Evolutionary conservation across 2,888 invertebrate genomes (phyloP).

Genomic region (Amorpha juglandis): DNA sequence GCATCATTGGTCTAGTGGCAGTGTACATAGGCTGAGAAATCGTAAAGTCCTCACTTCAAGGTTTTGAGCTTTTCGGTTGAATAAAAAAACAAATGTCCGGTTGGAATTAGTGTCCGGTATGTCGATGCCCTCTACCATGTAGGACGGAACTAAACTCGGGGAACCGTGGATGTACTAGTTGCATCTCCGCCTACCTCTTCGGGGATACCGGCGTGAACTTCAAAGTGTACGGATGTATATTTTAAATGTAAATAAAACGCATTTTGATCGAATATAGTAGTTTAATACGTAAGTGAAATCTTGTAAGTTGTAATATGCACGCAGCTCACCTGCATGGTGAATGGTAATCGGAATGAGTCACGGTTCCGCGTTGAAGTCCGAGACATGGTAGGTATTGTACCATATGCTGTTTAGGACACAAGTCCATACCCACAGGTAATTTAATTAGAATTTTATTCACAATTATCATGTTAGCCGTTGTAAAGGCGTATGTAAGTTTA

Average conservation of each 20-base stretch:
- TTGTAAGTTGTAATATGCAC: neutral
- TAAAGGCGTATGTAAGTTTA: neutral
- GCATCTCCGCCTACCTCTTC: too few relatives aligned
- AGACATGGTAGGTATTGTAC: conserved; percentile 10
- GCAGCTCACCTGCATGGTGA: neutral
- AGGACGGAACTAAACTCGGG: too few relatives aligned
- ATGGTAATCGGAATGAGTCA: conserved; percentile 21
- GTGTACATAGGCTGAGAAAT: too few relatives aligned
- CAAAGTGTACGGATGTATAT: too few relatives aligned
- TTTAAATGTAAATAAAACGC: neutral
- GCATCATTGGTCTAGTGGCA: too few relatives aligned
- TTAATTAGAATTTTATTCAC: neutral
- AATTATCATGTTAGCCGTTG: neutral
- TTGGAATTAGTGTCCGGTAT: too few relatives aligned
- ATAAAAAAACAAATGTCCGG: too few relatives aligned
- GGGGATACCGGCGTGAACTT: too few relatives aligned
- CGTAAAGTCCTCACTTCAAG: too few relatives aligned
- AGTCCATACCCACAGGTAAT: neutral
- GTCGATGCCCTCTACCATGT: too few relatives aligned
- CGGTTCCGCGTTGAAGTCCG: conserved; percentile 18
- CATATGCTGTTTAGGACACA: neutral
- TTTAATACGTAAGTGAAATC: conserved; percentile 5
- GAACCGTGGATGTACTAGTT: too few relatives aligned
- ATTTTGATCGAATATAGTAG: neutral
- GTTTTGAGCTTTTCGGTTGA: too few relatives aligned